These are phyloP conservation scores for Tetraneura akinire DNA, from an alignment of 1,140 invertebrate genomes.

Conservation along the genomic window DNA sequence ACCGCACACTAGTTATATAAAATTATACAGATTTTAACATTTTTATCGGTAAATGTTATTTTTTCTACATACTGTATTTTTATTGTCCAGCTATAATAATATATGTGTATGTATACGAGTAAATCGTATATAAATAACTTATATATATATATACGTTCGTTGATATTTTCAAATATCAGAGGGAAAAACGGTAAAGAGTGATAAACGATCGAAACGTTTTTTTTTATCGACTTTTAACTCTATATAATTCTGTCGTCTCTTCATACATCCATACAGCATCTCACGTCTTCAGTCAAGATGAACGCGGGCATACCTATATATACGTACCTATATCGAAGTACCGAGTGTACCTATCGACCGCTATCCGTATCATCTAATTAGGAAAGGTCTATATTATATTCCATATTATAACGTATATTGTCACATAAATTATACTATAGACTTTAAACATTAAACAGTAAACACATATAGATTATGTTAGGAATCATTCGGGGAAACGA, in stretches of 20 bases:
- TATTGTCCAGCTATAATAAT: background rate
- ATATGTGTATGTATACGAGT: background rate
- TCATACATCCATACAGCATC: background rate
- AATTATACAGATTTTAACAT: too few relatives aligned
- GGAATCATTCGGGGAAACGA: background rate
- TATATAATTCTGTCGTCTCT: background rate
- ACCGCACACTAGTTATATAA: too few relatives aligned
- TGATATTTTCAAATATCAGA: background rate
- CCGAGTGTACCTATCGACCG: too few relatives aligned
- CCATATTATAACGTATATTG: background rate
- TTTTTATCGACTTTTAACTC: background rate
- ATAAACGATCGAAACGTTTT: background rate
- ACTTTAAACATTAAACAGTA: background rate
- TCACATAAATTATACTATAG: slow-evolving; percentile 9
- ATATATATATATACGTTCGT: background rate
- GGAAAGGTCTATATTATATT: slow-evolving; percentile 8
- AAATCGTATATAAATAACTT: too few relatives aligned
- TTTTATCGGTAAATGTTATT: background rate
- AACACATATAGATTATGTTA: too few relatives aligned
- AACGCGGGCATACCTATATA: too few relatives aligned
- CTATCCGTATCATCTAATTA: background rate
- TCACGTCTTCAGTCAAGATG: background rate
- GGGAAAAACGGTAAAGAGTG: background rate
- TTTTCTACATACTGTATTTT: background rate
- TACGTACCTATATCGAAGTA: too few relatives aligned